These are phyloP conservation scores for Pungitius pungitius DNA, from an alignment of 2,113 vertebrate species.

Conservation along the genomic window DNA sequence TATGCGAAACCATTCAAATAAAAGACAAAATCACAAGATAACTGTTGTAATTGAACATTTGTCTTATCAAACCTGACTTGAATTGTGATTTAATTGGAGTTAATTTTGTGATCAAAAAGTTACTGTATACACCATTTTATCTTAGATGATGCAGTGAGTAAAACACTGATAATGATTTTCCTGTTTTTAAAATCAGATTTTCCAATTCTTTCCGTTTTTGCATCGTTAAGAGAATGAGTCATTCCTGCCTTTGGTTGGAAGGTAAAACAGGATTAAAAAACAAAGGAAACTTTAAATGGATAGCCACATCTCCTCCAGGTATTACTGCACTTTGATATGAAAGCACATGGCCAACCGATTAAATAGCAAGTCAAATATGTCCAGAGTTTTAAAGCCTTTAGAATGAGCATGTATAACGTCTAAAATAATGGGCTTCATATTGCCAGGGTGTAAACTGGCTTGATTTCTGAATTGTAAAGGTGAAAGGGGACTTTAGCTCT, in stretches of 20 bases:
- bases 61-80: background rate
- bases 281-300: conserved; percentile 10
- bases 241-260: conserved; percentile 1
- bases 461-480: conserved; percentile 21
- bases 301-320: conserved; percentile 12
- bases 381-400: background rate
- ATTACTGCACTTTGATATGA: conserved; percentile 10
- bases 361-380: conserved; percentile 2
- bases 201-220: background rate
- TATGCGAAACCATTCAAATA: background rate
- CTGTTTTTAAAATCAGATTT: background rate
- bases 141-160: background rate
- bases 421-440: conserved; percentile 24
- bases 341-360: conserved; percentile 7
- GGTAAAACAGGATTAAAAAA: conserved; percentile 5
- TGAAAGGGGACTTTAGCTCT: conserved; percentile 22
- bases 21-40: background rate
- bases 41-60: background rate
- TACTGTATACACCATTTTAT: background rate
- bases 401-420: background rate
- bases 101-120: background rate
- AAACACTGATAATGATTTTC: background rate
- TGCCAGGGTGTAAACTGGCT: conserved; percentile 24
- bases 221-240: conserved; percentile 7
- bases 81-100: background rate